A percentile compares a stretch with the other conserved stretches of the same genome.
Conservation (phyloP, 2,797 vertebrate genomes). For the Carcharodon carcharias region DNA sequence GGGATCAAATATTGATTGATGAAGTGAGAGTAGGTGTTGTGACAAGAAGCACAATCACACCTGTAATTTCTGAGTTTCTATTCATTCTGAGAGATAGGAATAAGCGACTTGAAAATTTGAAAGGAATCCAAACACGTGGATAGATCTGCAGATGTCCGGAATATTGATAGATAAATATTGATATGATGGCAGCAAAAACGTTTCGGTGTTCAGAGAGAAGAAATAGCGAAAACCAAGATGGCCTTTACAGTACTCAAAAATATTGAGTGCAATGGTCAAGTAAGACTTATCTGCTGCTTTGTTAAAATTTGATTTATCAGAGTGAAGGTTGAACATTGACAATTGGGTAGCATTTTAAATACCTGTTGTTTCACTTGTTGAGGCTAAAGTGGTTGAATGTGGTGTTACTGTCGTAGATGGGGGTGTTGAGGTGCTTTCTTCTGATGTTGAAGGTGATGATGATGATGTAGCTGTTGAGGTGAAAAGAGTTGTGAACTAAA, state of each 20-base stretch:
- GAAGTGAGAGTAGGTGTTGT: too few species aligned
- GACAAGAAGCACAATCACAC: too few species aligned
- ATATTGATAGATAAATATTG: background rate
- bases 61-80: too few species aligned
- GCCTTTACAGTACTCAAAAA: background rate
- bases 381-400: background rate
- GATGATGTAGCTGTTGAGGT: background rate
- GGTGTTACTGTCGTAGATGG: background rate
- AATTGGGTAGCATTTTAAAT: background rate
- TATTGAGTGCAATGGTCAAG: background rate
- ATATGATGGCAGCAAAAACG: too few species aligned
- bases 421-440: background rate
- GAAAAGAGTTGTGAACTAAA: background rate
- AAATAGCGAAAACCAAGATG: too few species aligned
- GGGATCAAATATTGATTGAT: too few species aligned
- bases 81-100: too few species aligned
- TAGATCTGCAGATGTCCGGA: background rate
- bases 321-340: background rate
- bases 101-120: too few species aligned
- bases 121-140: too few species aligned
- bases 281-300: background rate
- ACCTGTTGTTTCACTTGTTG: background rate
- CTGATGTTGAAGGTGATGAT: background rate
- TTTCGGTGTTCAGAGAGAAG: too few species aligned
- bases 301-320: background rate